These are phyloP conservation scores for Ctenomys sociabilis DNA, from an alignment of 2,113 vertebrate species.

Conservation along the genomic window DNA sequence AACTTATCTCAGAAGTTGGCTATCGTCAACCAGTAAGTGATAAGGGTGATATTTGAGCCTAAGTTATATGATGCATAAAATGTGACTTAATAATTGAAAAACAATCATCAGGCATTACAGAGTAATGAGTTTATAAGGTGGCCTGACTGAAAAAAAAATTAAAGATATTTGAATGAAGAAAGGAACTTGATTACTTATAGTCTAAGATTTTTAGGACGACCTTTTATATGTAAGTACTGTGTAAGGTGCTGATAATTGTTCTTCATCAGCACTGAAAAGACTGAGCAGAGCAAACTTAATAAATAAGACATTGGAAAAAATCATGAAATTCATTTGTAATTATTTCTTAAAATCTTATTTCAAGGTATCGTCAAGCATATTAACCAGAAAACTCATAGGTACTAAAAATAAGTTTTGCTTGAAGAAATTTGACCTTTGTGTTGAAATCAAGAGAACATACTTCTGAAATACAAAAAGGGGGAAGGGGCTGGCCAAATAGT, in stretches of 20 bases:
- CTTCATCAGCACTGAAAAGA: neutral
- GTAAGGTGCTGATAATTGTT: neutral
- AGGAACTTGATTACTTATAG: neutral
- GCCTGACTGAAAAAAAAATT: neutral
- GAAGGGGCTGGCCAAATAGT: too few species aligned
- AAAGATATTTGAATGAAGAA: neutral
- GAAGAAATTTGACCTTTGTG: neutral
- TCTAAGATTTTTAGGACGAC: neutral
- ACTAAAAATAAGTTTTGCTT: conserved; percentile 4
- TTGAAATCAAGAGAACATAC: neutral
- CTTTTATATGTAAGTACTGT: neutral
- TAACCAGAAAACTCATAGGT: neutral
- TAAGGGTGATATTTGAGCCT: neutral
- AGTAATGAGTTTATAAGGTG: neutral
- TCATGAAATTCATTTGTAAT: neutral
- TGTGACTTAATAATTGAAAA: neutral
- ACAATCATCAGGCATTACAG: neutral
- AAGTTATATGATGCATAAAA: neutral
- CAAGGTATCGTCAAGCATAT: neutral
- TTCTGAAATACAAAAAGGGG: too few species aligned
- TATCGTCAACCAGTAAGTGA: neutral
- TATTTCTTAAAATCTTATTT: neutral
- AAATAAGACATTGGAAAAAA: neutral
- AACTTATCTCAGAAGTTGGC: neutral
- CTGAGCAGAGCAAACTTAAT: neutral